Percentiles rank a stretch among this genome's conserved stretches.
These are phyloP conservation scores for Valencia hispanica DNA, from an alignment of 2,797 vertebrate genomes.

Conservation along the genomic window DNA sequence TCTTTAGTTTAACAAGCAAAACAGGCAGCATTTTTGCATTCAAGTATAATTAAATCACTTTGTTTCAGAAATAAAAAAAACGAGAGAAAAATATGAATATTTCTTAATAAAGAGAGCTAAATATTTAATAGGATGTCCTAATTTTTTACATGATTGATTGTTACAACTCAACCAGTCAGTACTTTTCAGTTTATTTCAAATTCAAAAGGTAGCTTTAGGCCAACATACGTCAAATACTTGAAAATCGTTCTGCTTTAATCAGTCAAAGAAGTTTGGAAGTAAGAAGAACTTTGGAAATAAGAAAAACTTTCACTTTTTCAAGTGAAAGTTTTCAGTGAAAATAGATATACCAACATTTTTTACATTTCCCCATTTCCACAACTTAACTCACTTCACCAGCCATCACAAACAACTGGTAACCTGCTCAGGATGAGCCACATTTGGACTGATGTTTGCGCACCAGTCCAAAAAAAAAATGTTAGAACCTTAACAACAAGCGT, in stretches of 20 bases:
- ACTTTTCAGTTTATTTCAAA: not conserved
- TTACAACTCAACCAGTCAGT: too few species aligned
- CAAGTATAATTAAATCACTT: not conserved
- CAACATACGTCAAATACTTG: not conserved
- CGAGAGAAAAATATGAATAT: too few species aligned
- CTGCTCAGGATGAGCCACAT: not conserved
- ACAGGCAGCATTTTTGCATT: not conserved
- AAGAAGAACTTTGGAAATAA: too few species aligned
- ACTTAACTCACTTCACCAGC: not conserved
- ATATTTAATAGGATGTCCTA: not conserved
- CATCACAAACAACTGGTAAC: slow-evolving; percentile 5
- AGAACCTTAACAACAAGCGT: slow-evolving; percentile 4
- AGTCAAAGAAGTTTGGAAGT: not conserved
- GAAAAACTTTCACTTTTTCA: too few species aligned
- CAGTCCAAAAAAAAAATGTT: not conserved
- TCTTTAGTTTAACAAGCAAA: not conserved
- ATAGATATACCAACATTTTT: slow-evolving; percentile 6
- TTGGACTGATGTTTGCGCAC: slow-evolving; percentile 6
- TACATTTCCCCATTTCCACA: not conserved
- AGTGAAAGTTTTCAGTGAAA: not conserved
- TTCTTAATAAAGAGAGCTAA: not conserved
- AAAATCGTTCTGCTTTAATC: not conserved
- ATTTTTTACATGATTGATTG: not conserved
- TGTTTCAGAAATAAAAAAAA: too few species aligned
- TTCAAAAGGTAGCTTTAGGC: not conserved